Base-by-base conservation (phyloP, 2,797 vertebrate species). In the Artibeus lituratus region DNA sequence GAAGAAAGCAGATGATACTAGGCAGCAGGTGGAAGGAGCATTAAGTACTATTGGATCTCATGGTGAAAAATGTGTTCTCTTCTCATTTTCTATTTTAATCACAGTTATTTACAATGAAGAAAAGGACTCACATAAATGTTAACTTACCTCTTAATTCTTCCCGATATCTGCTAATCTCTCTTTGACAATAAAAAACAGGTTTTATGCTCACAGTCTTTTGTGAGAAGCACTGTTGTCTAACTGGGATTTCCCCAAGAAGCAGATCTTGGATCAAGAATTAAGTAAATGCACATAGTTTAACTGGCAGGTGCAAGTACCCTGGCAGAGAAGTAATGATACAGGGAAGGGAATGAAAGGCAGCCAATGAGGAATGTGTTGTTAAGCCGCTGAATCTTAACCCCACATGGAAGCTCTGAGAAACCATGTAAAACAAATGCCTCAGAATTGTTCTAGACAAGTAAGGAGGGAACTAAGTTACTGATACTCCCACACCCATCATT, bases 31-130 rank as follows among this genome's bases (percentile, higher is more conserved):
- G 42, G n/a, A 81, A 12, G 42, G 0, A 69, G 37, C n/a, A 53
- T 29, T n/a, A 89, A 39, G 29, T 22, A n/a, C 37, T 57, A 42
- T 22, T 24, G 18, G 22, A 62, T 59, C 18, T 19, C 55, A 77
- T 26, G 69, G 59, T 26, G 3, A 47, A 91, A 95, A 90, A 73
- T 18, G 11, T 65, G 55, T n/a, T 84, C 39, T 73, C 59, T 70
- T 80, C 94, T 88, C 24, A 67, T 78, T 93, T 96, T 92, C 94
- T 86, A 26, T 78, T 93, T 94, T 82, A 91, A 91, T 57, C 72
- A 57, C 21, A 72, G 26, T 59, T 90, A 53, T 78, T 94, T 83
- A 93, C 19, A 4, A 44, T 92, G 57, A 95, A 82, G 37, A 94
- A 94, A 87, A 65, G 35, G 70, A 83, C 21, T 92, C 49, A 51